Conservation (phyloP, 2,113 vertebrate species). For the Megaleporinus macrocephalus region DNA sequence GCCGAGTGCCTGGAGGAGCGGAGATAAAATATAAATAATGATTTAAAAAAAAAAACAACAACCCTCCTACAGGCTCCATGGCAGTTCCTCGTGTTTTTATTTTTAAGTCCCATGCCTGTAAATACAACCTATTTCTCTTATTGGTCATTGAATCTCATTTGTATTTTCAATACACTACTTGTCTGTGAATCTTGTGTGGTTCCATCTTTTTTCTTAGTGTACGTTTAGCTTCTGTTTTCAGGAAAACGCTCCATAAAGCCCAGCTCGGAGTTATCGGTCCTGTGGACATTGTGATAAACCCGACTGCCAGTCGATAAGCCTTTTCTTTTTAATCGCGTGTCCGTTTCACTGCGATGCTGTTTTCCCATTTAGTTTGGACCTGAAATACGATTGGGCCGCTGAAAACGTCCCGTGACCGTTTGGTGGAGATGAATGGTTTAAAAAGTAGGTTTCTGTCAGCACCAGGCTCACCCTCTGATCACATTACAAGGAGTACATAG, state of each 20-base stretch:
- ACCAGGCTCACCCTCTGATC: conserved; percentile 61
- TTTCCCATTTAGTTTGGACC: background rate
- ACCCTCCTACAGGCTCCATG: conserved; percentile 31
- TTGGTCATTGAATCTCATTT: conserved; percentile 66
- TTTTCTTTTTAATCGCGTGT: background rate
- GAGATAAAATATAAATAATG: background rate
- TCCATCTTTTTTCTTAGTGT: conserved; percentile 46
- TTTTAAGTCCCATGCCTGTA: conserved; percentile 63
- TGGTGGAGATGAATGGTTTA: background rate
- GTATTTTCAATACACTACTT: conserved; percentile 65
- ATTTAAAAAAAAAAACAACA: conserved; percentile 9
- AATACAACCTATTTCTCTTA: conserved; percentile 67
- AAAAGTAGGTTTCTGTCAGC: conserved; percentile 1
- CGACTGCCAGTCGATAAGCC: background rate
- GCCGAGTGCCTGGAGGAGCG: conserved; percentile 29
- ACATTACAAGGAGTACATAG: conserved; percentile 46
- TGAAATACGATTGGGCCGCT: background rate
- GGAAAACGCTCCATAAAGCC: background rate
- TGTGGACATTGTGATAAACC: background rate
- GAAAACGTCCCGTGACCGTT: background rate
- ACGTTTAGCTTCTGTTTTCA: background rate
- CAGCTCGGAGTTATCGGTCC: background rate
- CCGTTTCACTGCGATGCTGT: background rate
- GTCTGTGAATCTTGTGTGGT: conserved; percentile 68
- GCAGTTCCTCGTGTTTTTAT: conserved; percentile 38